Evolutionary conservation across 23 tunicate species (phyloP).

Genomic region (Phallusia fumigata): DNA sequence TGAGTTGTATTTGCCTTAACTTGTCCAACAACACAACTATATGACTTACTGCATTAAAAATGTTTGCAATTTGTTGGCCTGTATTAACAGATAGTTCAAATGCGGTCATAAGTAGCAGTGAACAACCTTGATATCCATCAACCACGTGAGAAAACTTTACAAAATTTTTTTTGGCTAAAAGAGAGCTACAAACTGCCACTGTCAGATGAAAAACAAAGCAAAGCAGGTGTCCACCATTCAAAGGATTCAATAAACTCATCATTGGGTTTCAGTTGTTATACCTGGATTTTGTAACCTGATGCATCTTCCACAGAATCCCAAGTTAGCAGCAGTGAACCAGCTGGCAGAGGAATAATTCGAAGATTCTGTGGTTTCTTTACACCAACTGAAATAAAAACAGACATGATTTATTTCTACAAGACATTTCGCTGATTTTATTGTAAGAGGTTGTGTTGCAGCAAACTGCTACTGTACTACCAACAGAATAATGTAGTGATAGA

Average conservation of each 20-base stretch:
- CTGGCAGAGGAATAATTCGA: neutral
- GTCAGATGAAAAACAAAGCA: neutral
- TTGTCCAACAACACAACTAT: no score
- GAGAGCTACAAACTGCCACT: neutral
- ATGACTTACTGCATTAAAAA: no score
- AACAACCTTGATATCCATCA: no score
- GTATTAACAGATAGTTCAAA: no score
- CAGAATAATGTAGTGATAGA: neutral
- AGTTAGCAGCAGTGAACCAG: conserved; percentile 1
- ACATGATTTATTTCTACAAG: neutral
- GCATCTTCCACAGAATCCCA: conserved; percentile 37
- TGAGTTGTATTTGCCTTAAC: no score
- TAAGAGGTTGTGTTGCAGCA: no score
- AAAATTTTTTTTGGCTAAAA: no score
- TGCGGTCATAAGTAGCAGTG: no score
- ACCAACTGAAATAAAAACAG: neutral
- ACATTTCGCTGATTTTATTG: neutral
- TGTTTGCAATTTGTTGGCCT: no score
- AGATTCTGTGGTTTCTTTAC: conserved; percentile 22
- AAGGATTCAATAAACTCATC: neutral
- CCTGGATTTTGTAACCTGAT: conserved; percentile 20
- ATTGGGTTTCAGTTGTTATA: no score
- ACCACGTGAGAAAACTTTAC: no score
- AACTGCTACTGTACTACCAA: no score
- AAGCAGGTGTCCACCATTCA: neutral